phyloP scores from a whole-genome alignment of 1,140 invertebrate genomes.

The Dryas iulia region DNA sequence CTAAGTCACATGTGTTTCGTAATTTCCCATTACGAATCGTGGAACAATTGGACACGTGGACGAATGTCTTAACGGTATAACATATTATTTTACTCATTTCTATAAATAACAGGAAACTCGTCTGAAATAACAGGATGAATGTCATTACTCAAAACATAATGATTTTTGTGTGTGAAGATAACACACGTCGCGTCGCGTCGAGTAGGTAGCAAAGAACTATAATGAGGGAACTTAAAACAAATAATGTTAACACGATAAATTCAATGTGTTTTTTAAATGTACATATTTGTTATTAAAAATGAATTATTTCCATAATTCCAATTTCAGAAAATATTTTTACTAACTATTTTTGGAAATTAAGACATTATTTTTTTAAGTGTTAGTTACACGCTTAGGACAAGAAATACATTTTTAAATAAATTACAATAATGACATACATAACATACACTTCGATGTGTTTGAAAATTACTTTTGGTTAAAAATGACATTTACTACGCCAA shows the following conservation, averaged over 20 bases:
- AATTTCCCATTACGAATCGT: constrained; percentile 29
- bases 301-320: too few species aligned
- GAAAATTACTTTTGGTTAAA: too few species aligned
- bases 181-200: neutral
- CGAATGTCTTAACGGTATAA: constrained; percentile 42
- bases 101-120: constrained; percentile 38
- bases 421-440: too few species aligned
- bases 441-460: too few species aligned
- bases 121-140: constrained; percentile 51
- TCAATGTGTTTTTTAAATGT: too few species aligned
- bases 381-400: too few species aligned
- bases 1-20: constrained; percentile 12
- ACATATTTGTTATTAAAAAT: too few species aligned
- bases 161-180: constrained; percentile 8
- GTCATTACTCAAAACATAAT: constrained; percentile 33
- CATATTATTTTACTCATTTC: constrained; percentile 42
- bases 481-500: too few species aligned
- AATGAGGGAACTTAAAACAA: neutral
- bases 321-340: too few species aligned
- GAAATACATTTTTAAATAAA: too few species aligned
- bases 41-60: constrained; percentile 49
- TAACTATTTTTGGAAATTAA: too few species aligned
- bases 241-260: neutral
- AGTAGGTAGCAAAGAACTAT: neutral
- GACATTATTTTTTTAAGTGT: too few species aligned